Evolutionary conservation across 2,888 invertebrate genomes (phyloP), one percentile per base, ranked within the genome.

Genomic region (Flabesymbios commensalis): DNA sequence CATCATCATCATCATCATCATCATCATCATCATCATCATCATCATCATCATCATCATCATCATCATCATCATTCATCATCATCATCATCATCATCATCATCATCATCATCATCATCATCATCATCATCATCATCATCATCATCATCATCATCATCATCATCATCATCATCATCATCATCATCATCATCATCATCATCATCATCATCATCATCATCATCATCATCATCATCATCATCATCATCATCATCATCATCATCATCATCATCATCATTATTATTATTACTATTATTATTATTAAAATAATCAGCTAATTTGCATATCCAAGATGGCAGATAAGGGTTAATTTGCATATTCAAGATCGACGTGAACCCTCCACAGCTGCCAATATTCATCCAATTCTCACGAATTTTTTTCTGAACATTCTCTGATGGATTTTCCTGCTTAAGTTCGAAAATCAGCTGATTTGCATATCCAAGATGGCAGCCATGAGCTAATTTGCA

Each of bases 1-100:
- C 47, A 45, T 45, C 17, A 45, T 45, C 47, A 45, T 45, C 47
- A 19, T 45, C 47, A 45, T 45, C 47, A 45, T 45, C 47, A 45
- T 45, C 17, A 19, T 45, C 47, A 45, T 45, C 47, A 45, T 45
- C 47, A 45, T 39, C 39, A 45, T 45, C 10, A 22, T 17, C 22
- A 45, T 45, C 22, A 45, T 22, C 22, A 45, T 45, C 22, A 45
- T 45, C 22, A 45, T 45, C 19, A 45, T n/a, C n/a, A n/a, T n/a
- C n/a, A n/a, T n/a, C n/a, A n/a, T n/a, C n/a, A n/a, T n/a, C n/a
- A n/a, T n/a, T 45, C 22, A 45, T 45, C 22, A 45, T 45, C 22
- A 45, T 17, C 22, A 45, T 45, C 10, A 22, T 45, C 47, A 17
- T 14, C 10, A 45, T 45, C 17, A 39, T 39, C 28, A 14, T 10